phyloP scores from a whole-genome alignment of 2,113 vertebrate genomes.

The Lucifuga dentata region DNA sequence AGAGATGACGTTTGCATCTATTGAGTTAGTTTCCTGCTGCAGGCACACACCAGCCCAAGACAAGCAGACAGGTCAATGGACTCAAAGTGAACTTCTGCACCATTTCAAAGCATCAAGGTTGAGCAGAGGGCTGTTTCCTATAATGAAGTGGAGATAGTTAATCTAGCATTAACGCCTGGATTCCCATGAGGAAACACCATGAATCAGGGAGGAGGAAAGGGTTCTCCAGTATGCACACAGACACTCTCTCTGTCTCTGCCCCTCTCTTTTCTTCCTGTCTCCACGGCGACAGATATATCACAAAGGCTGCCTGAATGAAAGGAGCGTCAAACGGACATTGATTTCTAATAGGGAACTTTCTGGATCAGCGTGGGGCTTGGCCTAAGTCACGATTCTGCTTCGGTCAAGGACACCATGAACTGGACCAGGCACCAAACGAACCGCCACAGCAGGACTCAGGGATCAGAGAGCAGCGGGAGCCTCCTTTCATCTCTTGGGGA shows the following conservation, averaged over 20 bases:
- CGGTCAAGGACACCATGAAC: slow-evolving; percentile 71
- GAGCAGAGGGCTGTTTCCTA: slow-evolving; percentile 60
- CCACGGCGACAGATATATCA: slow-evolving; percentile 41
- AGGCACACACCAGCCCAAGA: slow-evolving; percentile 35
- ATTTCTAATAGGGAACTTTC: slow-evolving; percentile 79
- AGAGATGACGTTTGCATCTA: too few relatives aligned
- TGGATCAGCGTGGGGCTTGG: slow-evolving; percentile 64
- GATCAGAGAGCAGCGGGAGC: slow-evolving; percentile 71
- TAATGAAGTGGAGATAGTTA: slow-evolving; percentile 76
- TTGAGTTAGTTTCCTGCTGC: too few relatives aligned
- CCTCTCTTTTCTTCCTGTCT: slow-evolving; percentile 24
- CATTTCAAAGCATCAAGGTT: slow-evolving; percentile 68
- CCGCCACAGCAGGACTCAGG: slow-evolving; percentile 59
- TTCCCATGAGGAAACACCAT: slow-evolving; percentile 55
- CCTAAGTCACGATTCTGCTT: slow-evolving; percentile 54
- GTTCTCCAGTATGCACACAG: slow-evolving; percentile 43
- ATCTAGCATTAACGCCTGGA: slow-evolving; percentile 71
- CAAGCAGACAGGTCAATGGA: slow-evolving; percentile 54
- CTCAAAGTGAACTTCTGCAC: slow-evolving; percentile 62
- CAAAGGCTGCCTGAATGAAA: slow-evolving; percentile 65
- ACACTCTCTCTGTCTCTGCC: slow-evolving; percentile 13
- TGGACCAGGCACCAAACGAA: slow-evolving; percentile 71
- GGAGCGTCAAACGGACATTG: slow-evolving; percentile 71
- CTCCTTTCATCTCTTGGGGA: slow-evolving; percentile 76
- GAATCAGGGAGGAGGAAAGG: slow-evolving; percentile 58